Base-by-base conservation (phyloP, 1,140 invertebrate genomes). In the Drosophila novamexicana region DNA sequence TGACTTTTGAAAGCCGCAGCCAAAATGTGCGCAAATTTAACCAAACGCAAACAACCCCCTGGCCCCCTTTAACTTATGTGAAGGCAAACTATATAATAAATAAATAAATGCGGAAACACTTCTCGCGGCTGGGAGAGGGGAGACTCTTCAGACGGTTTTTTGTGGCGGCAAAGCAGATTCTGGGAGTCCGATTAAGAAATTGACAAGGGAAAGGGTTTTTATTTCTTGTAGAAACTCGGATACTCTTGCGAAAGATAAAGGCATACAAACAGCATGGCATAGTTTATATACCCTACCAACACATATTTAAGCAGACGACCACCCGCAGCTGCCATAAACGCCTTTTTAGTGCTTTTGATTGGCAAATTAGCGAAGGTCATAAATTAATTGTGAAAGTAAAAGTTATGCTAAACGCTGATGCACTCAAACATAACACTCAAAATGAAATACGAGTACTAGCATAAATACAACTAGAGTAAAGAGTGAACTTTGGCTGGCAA, bases 341-440 rank as follows among this genome's bases (percentile, higher is more conserved):
- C 66, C 66, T 50, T 68, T 74, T 68, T 37, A 40, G 62, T 58
- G 39, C 61, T 47, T 74, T 74, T 68, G 64, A 68, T 72, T 66
- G 66, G 29, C 73, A 70, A 67, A 81, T 58, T 52, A 72, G 70
- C 63, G 37, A 44, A 14, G 45, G 47, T 29, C 72, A 69, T 81
- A 57, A 74, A 77, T 79, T 77, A 79, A 81, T 88, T 79, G 70
- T 73, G 65, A 69, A 49, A 77, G 22, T 70, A 79, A 58, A 59
- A 53, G 73, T 61, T 61, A 45, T 53, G 47, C 45, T 66, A 32
- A 72, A 52, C 44, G 14, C 9, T n/a, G 16, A 42, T 42, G 37
- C 14, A 53, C 14, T 36, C 52, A 37, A 22, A 5, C 18, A 7
- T 29, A 16, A 2, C 22, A n/a, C 37, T 29, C 18, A 22, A 29